Conservation (phyloP, 2,797 vertebrate genomes). For the Sus cebifrons region DNA sequence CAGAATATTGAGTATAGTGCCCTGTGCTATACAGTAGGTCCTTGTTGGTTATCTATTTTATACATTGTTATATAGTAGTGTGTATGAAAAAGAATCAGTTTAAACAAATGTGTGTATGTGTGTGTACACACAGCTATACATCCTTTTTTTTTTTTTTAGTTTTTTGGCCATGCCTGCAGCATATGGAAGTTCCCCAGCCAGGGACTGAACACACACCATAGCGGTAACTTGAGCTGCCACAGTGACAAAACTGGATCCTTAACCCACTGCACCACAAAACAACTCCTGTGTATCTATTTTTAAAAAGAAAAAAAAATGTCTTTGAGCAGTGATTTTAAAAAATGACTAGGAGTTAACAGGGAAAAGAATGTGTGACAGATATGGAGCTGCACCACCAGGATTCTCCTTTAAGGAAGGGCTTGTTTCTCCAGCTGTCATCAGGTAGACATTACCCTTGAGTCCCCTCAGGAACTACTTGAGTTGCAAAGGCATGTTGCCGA, state of each 20-base stretch:
- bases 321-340: constrained; percentile 23
- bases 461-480: background rate
- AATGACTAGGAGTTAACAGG: background rate
- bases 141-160: too few relatives aligned
- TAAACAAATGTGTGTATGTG: background rate
- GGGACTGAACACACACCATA: too few relatives aligned
- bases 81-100: background rate
- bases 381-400: background rate
- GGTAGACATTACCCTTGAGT: background rate
- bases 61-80: too few relatives aligned
- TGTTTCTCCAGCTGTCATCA: background rate
- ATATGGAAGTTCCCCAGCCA: too few relatives aligned
- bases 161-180: too few relatives aligned
- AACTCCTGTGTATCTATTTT: background rate
- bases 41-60: too few relatives aligned
- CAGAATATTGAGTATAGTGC: too few relatives aligned
- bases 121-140: background rate
- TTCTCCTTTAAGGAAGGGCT: background rate
- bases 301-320: constrained; percentile 45
- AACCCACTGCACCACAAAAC: too few relatives aligned
- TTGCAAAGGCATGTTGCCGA: background rate
- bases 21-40: too few relatives aligned
- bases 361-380: background rate
- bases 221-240: too few relatives aligned
- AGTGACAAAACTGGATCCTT: too few relatives aligned